These are phyloP conservation scores for Batillaria attramentaria DNA, from an alignment of 1,140 invertebrate species.

Conservation along the genomic window DNA sequence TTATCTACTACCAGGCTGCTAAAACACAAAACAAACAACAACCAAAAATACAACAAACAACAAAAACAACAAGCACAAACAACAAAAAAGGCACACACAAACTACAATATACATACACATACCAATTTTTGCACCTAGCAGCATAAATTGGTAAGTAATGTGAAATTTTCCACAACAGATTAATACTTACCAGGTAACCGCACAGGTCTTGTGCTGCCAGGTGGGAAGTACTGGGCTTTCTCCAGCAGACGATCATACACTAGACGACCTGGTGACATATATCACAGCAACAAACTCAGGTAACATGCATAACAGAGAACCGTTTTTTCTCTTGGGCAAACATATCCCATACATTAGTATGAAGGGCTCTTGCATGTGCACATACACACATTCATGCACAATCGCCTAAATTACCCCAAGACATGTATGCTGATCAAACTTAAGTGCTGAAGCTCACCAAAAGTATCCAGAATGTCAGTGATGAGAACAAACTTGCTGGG, in stretches of 20 bases:
- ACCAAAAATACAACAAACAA: background rate
- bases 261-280: slow-evolving; percentile 72
- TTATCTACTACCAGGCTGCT: too few species aligned
- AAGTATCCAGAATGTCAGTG: slow-evolving; percentile 95
- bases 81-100: background rate
- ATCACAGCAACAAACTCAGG: background rate
- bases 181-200: slow-evolving; percentile 76
- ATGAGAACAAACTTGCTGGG: slow-evolving; percentile 98
- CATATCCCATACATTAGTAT: too few species aligned
- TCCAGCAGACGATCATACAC: slow-evolving; percentile 89
- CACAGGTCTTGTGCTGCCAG: slow-evolving; percentile 71
- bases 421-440: too few species aligned
- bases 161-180: too few species aligned
- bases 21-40: background rate
- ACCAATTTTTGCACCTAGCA: background rate
- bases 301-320: too few species aligned
- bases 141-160: too few species aligned
- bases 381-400: too few species aligned
- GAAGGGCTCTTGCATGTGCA: too few species aligned
- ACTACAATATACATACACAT: background rate
- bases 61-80: background rate
- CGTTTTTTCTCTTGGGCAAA: too few species aligned
- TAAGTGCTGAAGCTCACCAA: slow-evolving; percentile 86
- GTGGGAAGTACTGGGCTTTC: slow-evolving; percentile 80
- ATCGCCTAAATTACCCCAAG: too few species aligned